phyloP scores from a whole-genome alignment of 2,797 vertebrate species.

The Diceros bicornis region DNA sequence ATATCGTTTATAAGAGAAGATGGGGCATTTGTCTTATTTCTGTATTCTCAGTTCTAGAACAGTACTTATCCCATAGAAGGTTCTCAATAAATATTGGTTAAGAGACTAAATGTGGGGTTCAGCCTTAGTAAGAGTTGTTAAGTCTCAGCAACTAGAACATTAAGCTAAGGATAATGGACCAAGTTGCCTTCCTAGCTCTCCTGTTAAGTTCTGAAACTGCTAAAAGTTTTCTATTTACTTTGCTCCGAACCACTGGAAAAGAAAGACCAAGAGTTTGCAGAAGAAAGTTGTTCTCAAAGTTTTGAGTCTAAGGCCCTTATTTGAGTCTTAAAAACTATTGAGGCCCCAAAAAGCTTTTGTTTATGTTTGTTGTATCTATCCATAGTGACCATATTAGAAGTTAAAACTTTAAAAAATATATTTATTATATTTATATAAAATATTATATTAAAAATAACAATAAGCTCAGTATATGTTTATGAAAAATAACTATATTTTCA shows the following conservation, averaged over 20 bases:
- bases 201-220: conserved; percentile 11
- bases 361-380: background rate
- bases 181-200: background rate
- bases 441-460: background rate
- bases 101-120: background rate
- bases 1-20: background rate
- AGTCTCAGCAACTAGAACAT: background rate
- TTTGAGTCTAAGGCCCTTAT: background rate
- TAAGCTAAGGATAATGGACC: background rate
- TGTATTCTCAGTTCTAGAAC: background rate
- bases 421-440: background rate
- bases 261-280: background rate
- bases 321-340: background rate
- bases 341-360: background rate
- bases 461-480: background rate
- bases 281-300: background rate
- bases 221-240: background rate
- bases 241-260: background rate
- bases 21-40: background rate
- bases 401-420: background rate
- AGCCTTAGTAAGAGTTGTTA: background rate
- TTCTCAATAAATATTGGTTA: background rate
- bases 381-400: background rate
- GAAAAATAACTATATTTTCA: conserved; percentile 12
- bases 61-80: background rate